phyloP scores from a whole-genome alignment of 2,888 invertebrate genomes.

The Conchocele bisecta region DNA sequence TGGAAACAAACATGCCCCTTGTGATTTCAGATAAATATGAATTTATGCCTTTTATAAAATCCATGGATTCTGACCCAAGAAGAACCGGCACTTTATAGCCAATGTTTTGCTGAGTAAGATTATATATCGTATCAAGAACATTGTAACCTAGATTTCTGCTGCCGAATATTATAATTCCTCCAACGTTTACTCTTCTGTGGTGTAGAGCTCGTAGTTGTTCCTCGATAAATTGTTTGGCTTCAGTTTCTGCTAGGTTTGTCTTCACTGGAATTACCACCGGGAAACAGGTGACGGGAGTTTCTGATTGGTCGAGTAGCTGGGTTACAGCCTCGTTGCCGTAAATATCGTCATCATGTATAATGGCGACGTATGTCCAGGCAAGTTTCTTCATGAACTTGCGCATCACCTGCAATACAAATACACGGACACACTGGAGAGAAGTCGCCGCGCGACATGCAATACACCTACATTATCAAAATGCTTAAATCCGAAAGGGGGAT shows the following conservation, averaged over 20 bases:
- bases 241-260: too few species aligned
- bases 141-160: not conserved
- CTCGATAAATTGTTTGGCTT: too few species aligned
- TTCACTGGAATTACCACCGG: not conserved
- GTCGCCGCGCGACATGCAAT: too few species aligned
- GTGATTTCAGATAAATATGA: not conserved
- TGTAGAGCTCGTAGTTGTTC: slow-evolving; percentile 1
- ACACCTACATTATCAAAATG: too few species aligned
- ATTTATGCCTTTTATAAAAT: not conserved
- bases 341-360: slow-evolving; percentile 55
- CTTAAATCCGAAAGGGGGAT: too few species aligned
- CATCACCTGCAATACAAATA: slow-evolving; percentile 62
- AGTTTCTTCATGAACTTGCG: slow-evolving; percentile 47
- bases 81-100: not conserved
- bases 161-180: slow-evolving; percentile 2
- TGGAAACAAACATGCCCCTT: not conserved
- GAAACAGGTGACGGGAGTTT: not conserved
- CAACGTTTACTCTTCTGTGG: not conserved
- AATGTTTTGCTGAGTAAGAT: not conserved
- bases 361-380: slow-evolving; percentile 66
- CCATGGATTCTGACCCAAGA: not conserved
- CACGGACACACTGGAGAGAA: too few species aligned
- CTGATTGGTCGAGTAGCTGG: slow-evolving; percentile 3
- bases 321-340: slow-evolving; percentile 51
- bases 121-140: not conserved